These are phyloP conservation scores for Nemotelus nigrinus DNA, from an alignment of 2,888 invertebrate genomes.

Conservation along the genomic window DNA sequence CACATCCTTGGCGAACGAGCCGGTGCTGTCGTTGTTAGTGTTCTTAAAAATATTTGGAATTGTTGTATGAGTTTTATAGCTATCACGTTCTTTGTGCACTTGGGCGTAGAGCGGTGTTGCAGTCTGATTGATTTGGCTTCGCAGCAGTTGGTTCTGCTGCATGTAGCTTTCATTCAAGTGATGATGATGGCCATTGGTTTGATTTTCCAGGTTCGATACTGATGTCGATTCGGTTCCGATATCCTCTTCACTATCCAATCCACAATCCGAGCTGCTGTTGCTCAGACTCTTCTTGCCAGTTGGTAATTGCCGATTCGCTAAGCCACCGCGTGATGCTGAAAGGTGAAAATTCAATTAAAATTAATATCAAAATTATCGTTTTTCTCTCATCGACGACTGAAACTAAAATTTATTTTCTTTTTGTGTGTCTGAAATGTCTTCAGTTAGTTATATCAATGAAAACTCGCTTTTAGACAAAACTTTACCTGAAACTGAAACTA, in stretches of 20 bases:
- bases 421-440: too few species aligned
- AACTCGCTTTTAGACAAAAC: not conserved
- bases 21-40: conserved; percentile 62
- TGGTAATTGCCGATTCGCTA: conserved; percentile 78
- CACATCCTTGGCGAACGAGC: conserved; percentile 60
- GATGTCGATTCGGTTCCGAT: conserved; percentile 68
- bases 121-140: conserved; percentile 63
- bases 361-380: not conserved
- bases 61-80: conserved; percentile 54
- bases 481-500: conserved; percentile 41
- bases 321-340: conserved; percentile 76
- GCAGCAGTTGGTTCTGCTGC: conserved; percentile 54
- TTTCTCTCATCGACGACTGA: not conserved
- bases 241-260: conserved; percentile 72
- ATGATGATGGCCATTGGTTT: conserved; percentile 56
- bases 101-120: conserved; percentile 65
- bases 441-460: too few species aligned
- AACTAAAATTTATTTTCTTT: not conserved
- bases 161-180: conserved; percentile 33
- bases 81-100: conserved; percentile 67
- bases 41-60: conserved; percentile 64
- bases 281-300: conserved; percentile 67
- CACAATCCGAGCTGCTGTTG: conserved; percentile 78
- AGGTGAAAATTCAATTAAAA: conserved; percentile 39
- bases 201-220: conserved; percentile 65